A percentile compares a stretch with the other conserved stretches of the same genome.
These are phyloP conservation scores for mouse (Mus musculus) DNA, from an alignment of 2,113 vertebrate species.

Conservation along the genomic window DNA sequence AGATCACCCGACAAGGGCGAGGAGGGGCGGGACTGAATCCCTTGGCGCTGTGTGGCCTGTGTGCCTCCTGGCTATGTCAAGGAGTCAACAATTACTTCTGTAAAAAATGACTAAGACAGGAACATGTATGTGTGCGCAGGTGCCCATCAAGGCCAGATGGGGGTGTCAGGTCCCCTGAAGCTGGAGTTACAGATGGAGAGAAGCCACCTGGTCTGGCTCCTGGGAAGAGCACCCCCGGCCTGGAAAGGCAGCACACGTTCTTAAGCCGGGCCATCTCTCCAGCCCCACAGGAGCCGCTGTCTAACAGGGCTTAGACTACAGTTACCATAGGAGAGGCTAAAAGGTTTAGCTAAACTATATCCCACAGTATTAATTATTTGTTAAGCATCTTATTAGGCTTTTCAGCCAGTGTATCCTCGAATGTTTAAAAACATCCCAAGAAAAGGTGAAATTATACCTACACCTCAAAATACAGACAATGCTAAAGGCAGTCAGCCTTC, in stretches of 20 bases:
- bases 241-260: neutral
- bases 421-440: neutral
- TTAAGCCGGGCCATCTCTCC: neutral
- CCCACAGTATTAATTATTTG: neutral
- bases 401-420: neutral
- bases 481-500: neutral
- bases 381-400: neutral
- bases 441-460: neutral
- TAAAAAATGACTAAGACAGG: neutral
- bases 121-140: neutral
- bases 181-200: neutral
- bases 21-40: neutral
- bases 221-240: neutral
- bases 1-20: neutral
- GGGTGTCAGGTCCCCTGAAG: neutral
- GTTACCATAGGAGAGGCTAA: neutral
- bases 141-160: neutral
- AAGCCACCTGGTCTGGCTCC: neutral
- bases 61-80: neutral
- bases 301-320: neutral
- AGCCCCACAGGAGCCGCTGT: neutral
- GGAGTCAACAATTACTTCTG: neutral
- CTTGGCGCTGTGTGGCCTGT: neutral
- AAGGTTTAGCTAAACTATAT: slow-evolving; percentile 28
- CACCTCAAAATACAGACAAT: slow-evolving; percentile 10